Percentiles rank a stretch among this genome's conserved stretches.
phyloP scores from a whole-genome alignment of 2,113 vertebrate species.

The Madoqua kirkii region DNA sequence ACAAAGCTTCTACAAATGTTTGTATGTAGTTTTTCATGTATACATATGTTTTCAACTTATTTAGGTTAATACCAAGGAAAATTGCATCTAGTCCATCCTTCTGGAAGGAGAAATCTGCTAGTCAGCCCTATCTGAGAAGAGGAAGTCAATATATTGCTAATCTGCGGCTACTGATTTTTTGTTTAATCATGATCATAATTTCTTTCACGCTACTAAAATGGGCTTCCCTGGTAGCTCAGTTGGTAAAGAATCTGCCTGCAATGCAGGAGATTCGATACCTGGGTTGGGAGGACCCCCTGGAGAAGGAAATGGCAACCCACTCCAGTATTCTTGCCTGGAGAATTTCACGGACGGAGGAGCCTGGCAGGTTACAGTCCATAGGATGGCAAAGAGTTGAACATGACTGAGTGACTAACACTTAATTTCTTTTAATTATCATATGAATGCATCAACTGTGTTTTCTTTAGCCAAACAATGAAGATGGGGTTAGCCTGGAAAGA shows the following conservation, averaged over 20 bases:
- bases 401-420: neutral
- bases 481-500: neutral
- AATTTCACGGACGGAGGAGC: neutral
- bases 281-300: neutral
- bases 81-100: neutral
- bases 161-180: neutral
- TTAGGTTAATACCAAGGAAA: neutral
- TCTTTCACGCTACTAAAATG: neutral
- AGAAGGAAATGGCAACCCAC: neutral
- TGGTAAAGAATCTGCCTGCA: neutral
- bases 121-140: neutral
- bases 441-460: neutral
- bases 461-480: neutral
- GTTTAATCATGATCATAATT: neutral
- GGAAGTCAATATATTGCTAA: neutral
- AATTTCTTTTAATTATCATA: neutral
- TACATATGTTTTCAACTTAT: neutral
- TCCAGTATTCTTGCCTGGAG: neutral
- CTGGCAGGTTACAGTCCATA: neutral
- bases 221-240: neutral
- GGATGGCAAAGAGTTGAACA: neutral
- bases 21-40: neutral
- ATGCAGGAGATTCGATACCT: neutral
- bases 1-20: neutral
- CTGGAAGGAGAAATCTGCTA: neutral